These are phyloP conservation scores for Neomorphus geoffroyi DNA, from an alignment of 2,797 vertebrate species.

Conservation along the genomic window DNA sequence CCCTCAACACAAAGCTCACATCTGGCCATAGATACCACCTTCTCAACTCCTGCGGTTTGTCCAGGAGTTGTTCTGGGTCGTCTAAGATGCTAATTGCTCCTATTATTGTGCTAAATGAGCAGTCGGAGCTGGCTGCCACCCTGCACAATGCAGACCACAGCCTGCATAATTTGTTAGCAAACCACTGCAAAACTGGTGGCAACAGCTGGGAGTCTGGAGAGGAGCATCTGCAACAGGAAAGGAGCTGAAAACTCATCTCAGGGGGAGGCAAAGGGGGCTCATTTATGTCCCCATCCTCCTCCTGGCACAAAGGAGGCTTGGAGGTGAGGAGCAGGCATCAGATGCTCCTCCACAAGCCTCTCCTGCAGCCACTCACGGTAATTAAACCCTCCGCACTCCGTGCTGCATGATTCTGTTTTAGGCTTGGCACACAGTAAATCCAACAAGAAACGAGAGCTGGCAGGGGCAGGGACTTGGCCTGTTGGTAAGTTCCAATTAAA, in stretches of 20 bases:
- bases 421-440: neutral
- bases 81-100: neutral
- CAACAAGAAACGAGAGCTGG: neutral
- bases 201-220: neutral
- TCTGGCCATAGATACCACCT: neutral
- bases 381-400: neutral
- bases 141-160: neutral
- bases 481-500: neutral
- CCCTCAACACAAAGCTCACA: neutral
- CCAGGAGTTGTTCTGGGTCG: neutral
- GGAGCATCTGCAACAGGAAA: neutral
- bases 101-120: neutral
- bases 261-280: no score
- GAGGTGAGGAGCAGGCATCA: neutral
- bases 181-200: accelerated
- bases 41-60: neutral
- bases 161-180: neutral
- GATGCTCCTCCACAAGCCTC: neutral
- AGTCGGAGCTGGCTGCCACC: neutral
- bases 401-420: neutral
- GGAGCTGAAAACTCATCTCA: neutral
- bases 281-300: neutral
- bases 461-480: neutral
- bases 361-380: neutral
- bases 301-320: neutral